Evolutionary conservation across 92 coral and sea anemone species (phyloP).

Genomic region (Porites lobata): DNA sequence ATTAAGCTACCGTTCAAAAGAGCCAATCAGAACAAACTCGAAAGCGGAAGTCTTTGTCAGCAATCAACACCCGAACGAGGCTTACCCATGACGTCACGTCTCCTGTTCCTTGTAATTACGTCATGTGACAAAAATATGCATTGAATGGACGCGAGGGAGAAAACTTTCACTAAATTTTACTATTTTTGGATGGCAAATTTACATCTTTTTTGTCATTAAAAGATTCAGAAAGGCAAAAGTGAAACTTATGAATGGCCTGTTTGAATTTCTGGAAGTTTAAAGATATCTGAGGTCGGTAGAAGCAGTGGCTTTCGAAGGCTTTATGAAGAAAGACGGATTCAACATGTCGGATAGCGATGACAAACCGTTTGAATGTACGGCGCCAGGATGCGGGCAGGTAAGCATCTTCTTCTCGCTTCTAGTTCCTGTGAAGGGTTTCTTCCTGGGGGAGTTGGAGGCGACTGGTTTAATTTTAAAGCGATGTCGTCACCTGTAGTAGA

Average conservation of each 20-base stretch:
- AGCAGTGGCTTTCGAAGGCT: slow-evolving; percentile 18
- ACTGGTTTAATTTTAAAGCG: slow-evolving; percentile 91
- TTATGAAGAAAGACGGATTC: slow-evolving; percentile 66
- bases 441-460: slow-evolving; percentile 80
- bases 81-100: slow-evolving; percentile 79
- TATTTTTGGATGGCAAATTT: slow-evolving; percentile 65
- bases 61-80: slow-evolving; percentile 74
- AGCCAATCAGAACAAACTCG: slow-evolving; percentile 38
- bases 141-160: slow-evolving; percentile 75
- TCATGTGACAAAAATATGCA: slow-evolving; percentile 99
- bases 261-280: slow-evolving; percentile 24
- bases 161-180: slow-evolving; percentile 60
- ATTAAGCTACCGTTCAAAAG: background rate
- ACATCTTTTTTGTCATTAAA: slow-evolving; percentile 46
- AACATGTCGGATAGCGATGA: slow-evolving; percentile 92
- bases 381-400: slow-evolving; percentile 97
- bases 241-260: slow-evolving; percentile 25
- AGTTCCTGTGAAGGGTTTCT: slow-evolving; percentile 58
- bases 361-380: slow-evolving; percentile 95
- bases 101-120: slow-evolving; percentile 83
- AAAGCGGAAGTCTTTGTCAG: slow-evolving; percentile 37
- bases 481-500: slow-evolving; percentile 94
- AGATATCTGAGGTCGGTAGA: slow-evolving; percentile 16
- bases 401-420: slow-evolving; percentile 23
- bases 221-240: slow-evolving; percentile 11